Conservation (phyloP, 2,888 invertebrate species). For the Cryptus viduatorius region DNA sequence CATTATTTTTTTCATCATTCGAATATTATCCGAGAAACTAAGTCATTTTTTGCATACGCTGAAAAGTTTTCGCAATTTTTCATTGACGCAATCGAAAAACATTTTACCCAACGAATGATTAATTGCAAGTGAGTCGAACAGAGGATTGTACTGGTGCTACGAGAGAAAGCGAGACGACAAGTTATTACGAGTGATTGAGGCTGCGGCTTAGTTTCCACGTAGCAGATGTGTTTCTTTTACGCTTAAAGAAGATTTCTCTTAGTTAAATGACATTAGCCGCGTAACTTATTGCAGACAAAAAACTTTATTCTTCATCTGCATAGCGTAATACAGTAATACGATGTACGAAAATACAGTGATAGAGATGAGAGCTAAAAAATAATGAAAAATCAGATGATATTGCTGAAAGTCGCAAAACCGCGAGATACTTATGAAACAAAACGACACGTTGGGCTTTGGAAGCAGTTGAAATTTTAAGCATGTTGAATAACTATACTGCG, state of each 20-base stretch:
- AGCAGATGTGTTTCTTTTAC: slow-evolving; percentile 29
- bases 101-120: slow-evolving; percentile 28
- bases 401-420: background rate
- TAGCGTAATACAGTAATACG: background rate
- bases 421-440: background rate
- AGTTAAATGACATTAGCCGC: slow-evolving; percentile 1
- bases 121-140: slow-evolving; percentile 46
- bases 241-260: background rate
- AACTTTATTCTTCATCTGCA: background rate
- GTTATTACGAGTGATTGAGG: background rate
- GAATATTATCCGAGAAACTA: background rate
- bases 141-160: background rate
- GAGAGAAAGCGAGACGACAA: slow-evolving; percentile 19
- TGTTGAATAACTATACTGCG: slow-evolving; percentile 4
- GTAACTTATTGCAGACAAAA: background rate
- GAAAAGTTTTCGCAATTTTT: background rate
- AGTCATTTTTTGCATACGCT: background rate
- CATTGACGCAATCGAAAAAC: background rate
- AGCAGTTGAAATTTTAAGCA: background rate
- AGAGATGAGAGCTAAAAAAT: background rate
- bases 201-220: slow-evolving; percentile 10
- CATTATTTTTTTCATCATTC: background rate
- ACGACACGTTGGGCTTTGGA: background rate
- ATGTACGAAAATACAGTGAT: too few species aligned
- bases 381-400: slow-evolving; percentile 7